Evolutionary conservation across 2,797 vertebrate species (phyloP), one percentile per base, ranked within the genome.

Genomic region (Ficedula albicollis): DNA sequence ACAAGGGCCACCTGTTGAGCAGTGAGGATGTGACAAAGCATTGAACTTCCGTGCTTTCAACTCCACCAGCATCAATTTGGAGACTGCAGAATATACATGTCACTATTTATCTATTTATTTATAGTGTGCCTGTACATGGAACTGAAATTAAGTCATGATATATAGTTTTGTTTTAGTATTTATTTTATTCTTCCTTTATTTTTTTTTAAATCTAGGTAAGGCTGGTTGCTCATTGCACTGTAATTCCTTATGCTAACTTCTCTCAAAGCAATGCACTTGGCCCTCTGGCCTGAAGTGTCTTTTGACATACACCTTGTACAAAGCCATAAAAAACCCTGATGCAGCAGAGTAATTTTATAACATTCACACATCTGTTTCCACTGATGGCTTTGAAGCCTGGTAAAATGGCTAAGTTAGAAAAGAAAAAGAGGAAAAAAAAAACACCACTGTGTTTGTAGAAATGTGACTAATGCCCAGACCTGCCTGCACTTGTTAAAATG

Each of bases 401-500:
- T 52, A 49, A 86, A 89, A 84, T 59, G 59, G 43, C 19, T 87
- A 69, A 76, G 76, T 81, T 54, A 66, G n/a, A 84, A 68, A 94
- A 84, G 39, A 41, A 44, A 70, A 52, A 73, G 54, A 27, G 29
- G 51, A 25, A 27, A 69, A 74, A 74, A 67, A 54, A 52, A 8
- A 2, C 19, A 55, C 44, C 87, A 66, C 7, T 0, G 2, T 73
- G 36, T 38, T 58, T 52, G 36, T 92, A 88, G 70, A 69, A 92
- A 66, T 69, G 73, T 86, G 69, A 84, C 62, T 93, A 86, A 93
- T 76, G 41, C 48, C 55, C 48, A 81, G 63, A 90, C 94, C 79
- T 95, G 95, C 66, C 76, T 60, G 36, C 88, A 79, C 94, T 88
- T 95, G 94, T 88, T 91, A 79, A 96, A 84, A 63, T 23, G 66